These are phyloP conservation scores for Dynastes maya DNA, from an alignment of 2,888 invertebrate species.

Conservation along the genomic window DNA sequence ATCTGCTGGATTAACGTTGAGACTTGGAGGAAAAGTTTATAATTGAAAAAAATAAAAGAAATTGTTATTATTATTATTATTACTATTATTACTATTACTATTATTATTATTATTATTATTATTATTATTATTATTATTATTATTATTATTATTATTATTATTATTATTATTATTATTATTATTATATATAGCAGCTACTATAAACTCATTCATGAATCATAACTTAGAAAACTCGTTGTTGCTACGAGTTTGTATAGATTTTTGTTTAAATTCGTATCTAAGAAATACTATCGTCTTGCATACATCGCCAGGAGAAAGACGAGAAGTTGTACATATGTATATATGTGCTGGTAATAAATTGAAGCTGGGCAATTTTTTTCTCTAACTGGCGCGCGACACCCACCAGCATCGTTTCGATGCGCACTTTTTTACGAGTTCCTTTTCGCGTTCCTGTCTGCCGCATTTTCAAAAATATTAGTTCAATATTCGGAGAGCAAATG, in stretches of 20 bases:
- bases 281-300: not conserved
- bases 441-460: constrained; percentile 34
- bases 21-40: too few species aligned
- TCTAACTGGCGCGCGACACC: not conserved
- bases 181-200: too few species aligned
- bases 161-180: too few species aligned
- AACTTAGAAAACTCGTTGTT: too few species aligned
- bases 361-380: constrained; percentile 15
- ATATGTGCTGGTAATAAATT: constrained; percentile 26
- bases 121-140: too few species aligned
- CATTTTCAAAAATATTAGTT: constrained; percentile 45
- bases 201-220: too few species aligned
- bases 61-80: too few species aligned
- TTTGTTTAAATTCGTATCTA: not conserved
- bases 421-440: constrained; percentile 31
- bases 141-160: too few species aligned
- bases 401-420: not conserved
- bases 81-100: too few species aligned
- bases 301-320: not conserved
- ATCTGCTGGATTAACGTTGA: too few species aligned
- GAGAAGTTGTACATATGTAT: not conserved
- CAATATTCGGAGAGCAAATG: constrained; percentile 46
- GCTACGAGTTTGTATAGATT: not conserved
- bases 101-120: too few species aligned
- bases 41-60: too few species aligned